Evolutionary conservation across 2,888 invertebrate genomes (phyloP), one percentile per base, ranked within the genome.

Genomic region (Pteria penguin): DNA sequence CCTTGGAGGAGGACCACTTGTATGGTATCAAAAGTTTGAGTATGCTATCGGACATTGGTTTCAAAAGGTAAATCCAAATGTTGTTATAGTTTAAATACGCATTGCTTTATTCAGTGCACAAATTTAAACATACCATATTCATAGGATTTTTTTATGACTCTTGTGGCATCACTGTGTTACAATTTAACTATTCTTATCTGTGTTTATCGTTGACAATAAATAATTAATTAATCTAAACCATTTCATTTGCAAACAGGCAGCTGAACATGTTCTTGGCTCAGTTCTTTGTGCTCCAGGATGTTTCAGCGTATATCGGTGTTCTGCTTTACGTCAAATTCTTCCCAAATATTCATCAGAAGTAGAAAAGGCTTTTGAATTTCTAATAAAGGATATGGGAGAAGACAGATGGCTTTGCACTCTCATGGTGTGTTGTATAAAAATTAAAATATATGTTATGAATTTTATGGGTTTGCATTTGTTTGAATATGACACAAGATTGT

Each of bases 41-140:
- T 90, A 90, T 69, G 89, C 90, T 2, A 86, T 90, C 27, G 90
- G 90, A 2, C 90, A 90, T 73, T 90, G 90, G 90, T 88, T 90
- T 77, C 90, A 90, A 76, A 90, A 90, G 87, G 90, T 89, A 33
- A 57, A 29, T 26, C 1, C 2, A 22, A 8, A 18, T 18, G n/a
- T n/a, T n/a, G n/a, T n/a, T n/a, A n/a, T n/a, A n/a, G n/a, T n/a
- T n/a, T n/a, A n/a, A n/a, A n/a, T n/a, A n/a, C n/a, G n/a, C n/a
- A n/a, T n/a, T n/a, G n/a, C n/a, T n/a, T n/a, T n/a, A n/a, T n/a
- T n/a, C n/a, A n/a, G n/a, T n/a, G n/a, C n/a, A n/a, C n/a, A n/a
- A n/a, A n/a, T n/a, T n/a, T n/a, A n/a, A n/a, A n/a, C n/a, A n/a
- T n/a, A n/a, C n/a, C n/a, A n/a, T n/a, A n/a, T n/a, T n/a, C n/a